These are phyloP conservation scores for Calidris pygmaea DNA, from an alignment of 2,113 vertebrate species.

Conservation along the genomic window DNA sequence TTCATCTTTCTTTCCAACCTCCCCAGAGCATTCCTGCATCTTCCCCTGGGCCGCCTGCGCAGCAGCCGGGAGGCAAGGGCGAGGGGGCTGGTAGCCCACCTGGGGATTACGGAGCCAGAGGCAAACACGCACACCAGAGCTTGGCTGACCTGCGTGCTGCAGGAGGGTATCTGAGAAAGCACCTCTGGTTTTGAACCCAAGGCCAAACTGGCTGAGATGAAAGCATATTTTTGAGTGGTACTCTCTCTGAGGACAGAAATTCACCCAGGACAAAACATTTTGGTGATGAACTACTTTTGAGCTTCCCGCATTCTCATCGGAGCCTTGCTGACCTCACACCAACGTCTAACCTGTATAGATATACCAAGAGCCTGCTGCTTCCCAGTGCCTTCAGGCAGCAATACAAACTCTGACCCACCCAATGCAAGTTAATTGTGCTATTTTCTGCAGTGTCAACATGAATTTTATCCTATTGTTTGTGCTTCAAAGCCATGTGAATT, in stretches of 20 bases:
- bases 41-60: background rate
- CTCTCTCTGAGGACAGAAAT: background rate
- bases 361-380: background rate
- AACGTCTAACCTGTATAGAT: background rate
- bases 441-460: background rate
- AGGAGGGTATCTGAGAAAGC: background rate
- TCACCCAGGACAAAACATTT: background rate
- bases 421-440: background rate
- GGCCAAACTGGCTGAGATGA: background rate
- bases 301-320: accelerated
- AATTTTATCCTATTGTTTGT: background rate
- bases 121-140: background rate
- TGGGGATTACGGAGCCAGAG: background rate
- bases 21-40: background rate
- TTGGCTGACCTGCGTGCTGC: background rate
- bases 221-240: background rate
- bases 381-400: background rate
- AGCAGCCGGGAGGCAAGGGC: background rate
- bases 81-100: background rate
- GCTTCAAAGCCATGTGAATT: background rate
- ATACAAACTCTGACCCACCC: background rate
- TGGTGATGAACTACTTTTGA: background rate
- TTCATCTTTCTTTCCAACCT: background rate
- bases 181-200: background rate
- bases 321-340: background rate